Percentiles rank a stretch among this genome's conserved stretches.
Evolutionary conservation across 2,797 vertebrate genomes (phyloP).

Genomic region (Gadopsis marmoratus): DNA sequence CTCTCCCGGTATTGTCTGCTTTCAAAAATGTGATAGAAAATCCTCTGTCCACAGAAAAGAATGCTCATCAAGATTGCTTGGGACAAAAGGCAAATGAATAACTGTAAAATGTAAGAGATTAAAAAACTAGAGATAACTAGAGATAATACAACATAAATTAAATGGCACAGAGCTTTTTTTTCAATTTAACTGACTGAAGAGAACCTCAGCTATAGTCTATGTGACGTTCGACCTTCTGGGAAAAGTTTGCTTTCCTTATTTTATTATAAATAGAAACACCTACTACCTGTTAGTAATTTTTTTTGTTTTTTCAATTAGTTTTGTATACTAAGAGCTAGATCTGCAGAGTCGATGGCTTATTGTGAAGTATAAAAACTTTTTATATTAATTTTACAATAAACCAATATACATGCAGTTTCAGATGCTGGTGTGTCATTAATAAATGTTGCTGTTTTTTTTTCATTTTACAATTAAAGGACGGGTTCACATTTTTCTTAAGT

Average conservation of each 20-base stretch:
- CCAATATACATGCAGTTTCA: background rate
- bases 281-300: background rate
- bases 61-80: background rate
- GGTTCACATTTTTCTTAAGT: background rate
- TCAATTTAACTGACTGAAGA: background rate
- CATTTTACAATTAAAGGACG: slow-evolving; percentile 1
- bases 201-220: background rate
- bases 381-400: no score
- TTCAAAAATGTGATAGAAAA: background rate
- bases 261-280: background rate
- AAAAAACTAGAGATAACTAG: background rate
- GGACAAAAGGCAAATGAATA: background rate
- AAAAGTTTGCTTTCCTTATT: background rate
- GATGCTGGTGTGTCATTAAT: background rate
- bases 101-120: background rate
- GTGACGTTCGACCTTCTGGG: background rate
- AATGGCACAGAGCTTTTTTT: background rate
- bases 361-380: background rate
- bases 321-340: background rate
- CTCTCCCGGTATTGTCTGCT: background rate
- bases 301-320: background rate
- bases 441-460: background rate
- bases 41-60: background rate
- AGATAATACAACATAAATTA: background rate
- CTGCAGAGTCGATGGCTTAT: background rate